Evolutionary conservation across 2,113 vertebrate genomes (phyloP), one percentile per base, ranked within the genome.

Genomic region (Himantopus leucocephalus): DNA sequence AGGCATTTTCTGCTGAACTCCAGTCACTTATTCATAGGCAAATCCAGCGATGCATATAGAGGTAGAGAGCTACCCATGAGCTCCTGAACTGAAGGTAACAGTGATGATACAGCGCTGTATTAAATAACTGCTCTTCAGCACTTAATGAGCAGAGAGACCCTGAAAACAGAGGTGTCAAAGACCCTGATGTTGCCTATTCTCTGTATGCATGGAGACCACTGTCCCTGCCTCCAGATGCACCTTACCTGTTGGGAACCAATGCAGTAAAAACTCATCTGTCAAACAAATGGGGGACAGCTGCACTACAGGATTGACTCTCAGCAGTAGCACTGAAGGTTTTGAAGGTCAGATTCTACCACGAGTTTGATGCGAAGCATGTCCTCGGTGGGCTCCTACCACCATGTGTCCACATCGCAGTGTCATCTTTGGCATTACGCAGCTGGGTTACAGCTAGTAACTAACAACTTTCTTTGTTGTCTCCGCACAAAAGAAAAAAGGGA

Each of bases 361-460:
- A 35, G 29, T 19, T 64, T 30, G 20, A 35, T 15, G 17, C 15
- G n/a, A 29, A 70, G 23, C 1, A 2, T 12, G 29, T 14, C n/a
- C 41, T 29, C 0, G 0, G 9, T 11, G 62, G 13, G 4, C 27
- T 68, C 21, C 8, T 26, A 13, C 8, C 8, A 9, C 47, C 50
- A 4, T 0, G 1, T 2, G 29, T 29, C n/a, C 21, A 0, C 3
- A 29, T 1, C 14, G 4, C 45, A 20, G 5, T 1, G 30, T 29
- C 48, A 53, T 68, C 48, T 12, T 1, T 5, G 26, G 26, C 66
- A 10, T 47, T 13, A 21, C 0, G 1, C 13, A 37, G 26, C 12
- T 14, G 14, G 19, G 10, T 29, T 55, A 14, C 26, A 43, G 43
- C n/a, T 30, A 12, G 35, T 5, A 22, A 18, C 6, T 32, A 23